Evolutionary conservation across 2,888 invertebrate genomes (phyloP).

Genomic region (Drosophila bunnanda): DNA sequence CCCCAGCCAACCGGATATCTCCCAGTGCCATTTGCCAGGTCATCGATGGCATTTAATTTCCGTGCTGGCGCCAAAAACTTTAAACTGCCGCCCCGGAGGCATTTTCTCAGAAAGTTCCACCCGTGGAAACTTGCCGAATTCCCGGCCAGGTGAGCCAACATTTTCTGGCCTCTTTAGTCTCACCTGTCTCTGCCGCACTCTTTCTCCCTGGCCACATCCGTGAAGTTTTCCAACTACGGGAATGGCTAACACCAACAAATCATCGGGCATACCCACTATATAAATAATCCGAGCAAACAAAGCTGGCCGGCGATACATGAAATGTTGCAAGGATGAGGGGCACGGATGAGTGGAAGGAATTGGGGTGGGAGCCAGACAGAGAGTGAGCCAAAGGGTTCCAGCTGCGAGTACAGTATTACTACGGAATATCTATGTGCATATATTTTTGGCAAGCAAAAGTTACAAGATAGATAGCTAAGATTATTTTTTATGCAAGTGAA

Average conservation of each 20-base stretch:
- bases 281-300: conserved; percentile 44
- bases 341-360: not conserved
- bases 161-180: conserved; percentile 13
- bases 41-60: conserved; percentile 74
- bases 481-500: not conserved
- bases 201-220: not conserved
- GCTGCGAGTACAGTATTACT: conserved; percentile 21
- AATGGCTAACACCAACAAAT: conserved; percentile 46
- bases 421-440: not conserved
- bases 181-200: not conserved
- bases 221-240: conserved; percentile 32
- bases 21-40: conserved; percentile 39
- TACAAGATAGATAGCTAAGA: not conserved
- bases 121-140: conserved; percentile 30
- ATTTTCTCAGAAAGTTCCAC: conserved; percentile 40
- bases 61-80: conserved; percentile 58
- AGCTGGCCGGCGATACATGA: conserved; percentile 41
- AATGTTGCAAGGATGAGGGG: conserved; percentile 9
- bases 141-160: conserved; percentile 36
- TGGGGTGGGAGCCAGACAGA: not conserved
- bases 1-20: conserved; percentile 19
- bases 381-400: conserved; percentile 5
- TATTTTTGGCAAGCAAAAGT: not conserved
- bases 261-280: conserved; percentile 38
- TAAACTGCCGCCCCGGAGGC: conserved; percentile 33